These are phyloP conservation scores for Trilocha varians DNA, from an alignment of 2,888 invertebrate genomes.

Conservation along the genomic window DNA sequence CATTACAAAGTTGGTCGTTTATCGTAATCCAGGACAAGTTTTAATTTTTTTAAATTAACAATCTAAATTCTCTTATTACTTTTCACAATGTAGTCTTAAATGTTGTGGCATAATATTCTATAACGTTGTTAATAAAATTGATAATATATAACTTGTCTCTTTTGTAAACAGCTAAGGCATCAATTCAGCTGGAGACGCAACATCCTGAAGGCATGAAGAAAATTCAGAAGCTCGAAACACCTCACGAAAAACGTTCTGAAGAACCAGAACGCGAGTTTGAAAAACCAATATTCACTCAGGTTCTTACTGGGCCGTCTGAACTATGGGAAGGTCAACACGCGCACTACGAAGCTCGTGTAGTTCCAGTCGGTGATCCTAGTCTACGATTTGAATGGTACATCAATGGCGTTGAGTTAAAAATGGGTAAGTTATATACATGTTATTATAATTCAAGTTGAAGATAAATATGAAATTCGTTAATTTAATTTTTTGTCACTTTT, in stretches of 20 bases:
- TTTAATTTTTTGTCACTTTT: too few species aligned
- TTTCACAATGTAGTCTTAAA: too few species aligned
- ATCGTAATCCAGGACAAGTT: constrained; percentile 12
- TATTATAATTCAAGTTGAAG: background rate
- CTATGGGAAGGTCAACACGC: constrained; percentile 93
- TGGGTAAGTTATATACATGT: constrained; percentile 73
- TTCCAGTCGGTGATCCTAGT: constrained; percentile 94
- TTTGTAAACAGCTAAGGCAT: constrained; percentile 78
- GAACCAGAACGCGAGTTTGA: constrained; percentile 88
- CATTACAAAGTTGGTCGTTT: too few species aligned
- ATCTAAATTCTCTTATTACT: too few species aligned
- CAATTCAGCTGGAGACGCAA: constrained; percentile 90
- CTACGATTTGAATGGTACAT: constrained; percentile 96
- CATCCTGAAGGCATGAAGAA: constrained; percentile 95
- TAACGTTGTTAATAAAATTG: background rate
- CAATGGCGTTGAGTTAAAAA: constrained; percentile 92
- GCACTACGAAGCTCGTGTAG: constrained; percentile 92
- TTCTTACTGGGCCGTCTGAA: constrained; percentile 90
- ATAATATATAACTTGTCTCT: background rate
- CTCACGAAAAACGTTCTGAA: constrained; percentile 77
- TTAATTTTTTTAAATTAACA: background rate
- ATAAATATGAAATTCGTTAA: too few species aligned
- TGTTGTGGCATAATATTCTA: background rate
- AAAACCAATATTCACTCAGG: constrained; percentile 92
- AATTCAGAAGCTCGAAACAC: constrained; percentile 89